Conservation (phyloP, 2,797 vertebrate genomes). For the Phyllotis vaccarum region DNA sequence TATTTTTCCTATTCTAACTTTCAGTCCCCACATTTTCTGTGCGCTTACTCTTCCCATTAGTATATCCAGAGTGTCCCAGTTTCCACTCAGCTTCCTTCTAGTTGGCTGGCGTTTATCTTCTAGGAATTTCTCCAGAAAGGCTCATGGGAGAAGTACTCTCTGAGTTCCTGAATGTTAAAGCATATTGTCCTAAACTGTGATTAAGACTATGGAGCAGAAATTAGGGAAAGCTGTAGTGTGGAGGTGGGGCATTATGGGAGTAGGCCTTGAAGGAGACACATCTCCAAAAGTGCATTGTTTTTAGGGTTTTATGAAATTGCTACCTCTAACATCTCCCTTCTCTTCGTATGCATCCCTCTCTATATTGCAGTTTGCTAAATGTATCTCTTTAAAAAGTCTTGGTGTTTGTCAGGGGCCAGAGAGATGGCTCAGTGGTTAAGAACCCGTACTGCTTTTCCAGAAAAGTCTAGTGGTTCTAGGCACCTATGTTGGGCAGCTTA, state of each 20-base stretch:
- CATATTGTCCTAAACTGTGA: neutral
- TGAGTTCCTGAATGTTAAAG: constrained; percentile 34
- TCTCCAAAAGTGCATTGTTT: neutral
- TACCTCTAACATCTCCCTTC: neutral
- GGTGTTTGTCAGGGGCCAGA: neutral
- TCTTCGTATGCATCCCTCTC: neutral
- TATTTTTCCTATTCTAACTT: constrained; percentile 52
- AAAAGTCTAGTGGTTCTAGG: neutral
- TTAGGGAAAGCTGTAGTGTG: neutral
- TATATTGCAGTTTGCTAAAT: neutral
- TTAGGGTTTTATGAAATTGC: neutral
- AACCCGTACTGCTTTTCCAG: neutral
- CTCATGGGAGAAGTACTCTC: neutral
- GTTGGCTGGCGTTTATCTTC: neutral
- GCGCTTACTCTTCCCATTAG: neutral
- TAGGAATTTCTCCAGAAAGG: constrained; percentile 29
- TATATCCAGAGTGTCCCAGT: neutral
- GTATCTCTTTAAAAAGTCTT: neutral
- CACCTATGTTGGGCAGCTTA: neutral
- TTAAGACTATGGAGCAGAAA: neutral
- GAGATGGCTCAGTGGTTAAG: neutral
- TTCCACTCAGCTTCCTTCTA: neutral
- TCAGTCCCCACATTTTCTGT: neutral
- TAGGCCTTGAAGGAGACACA: neutral
- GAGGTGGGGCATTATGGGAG: neutral